phyloP scores from a whole-genome alignment of 2,888 invertebrate species.

The Drosophila pseudotalamancana region DNA sequence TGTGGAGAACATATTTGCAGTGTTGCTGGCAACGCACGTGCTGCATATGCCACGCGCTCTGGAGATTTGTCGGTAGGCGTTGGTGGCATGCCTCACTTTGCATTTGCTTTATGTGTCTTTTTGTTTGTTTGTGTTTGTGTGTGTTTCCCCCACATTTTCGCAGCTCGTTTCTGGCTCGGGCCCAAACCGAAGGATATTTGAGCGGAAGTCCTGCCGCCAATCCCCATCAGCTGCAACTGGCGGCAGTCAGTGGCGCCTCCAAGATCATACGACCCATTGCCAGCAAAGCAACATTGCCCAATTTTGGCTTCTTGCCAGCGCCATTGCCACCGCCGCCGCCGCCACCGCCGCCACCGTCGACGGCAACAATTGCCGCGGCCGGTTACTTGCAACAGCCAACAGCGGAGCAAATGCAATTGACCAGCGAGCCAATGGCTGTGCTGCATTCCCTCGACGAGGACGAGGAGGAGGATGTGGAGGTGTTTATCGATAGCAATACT shows the following conservation, averaged over 20 bases:
- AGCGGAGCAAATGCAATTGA: not conserved
- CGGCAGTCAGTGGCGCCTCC: constrained; percentile 22
- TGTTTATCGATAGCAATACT: constrained; percentile 80
- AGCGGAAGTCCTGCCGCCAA: constrained; percentile 42
- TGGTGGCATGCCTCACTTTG: too few relatives aligned
- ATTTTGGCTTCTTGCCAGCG: constrained; percentile 82
- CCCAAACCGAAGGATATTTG: constrained; percentile 84
- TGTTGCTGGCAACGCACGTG: constrained; percentile 89
- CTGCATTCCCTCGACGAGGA: constrained; percentile 19
- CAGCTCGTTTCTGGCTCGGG: constrained; percentile 87
- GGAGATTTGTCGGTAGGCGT: constrained; percentile 86
- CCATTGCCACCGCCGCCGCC: constrained; percentile 16
- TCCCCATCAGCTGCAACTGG: constrained; percentile 36
- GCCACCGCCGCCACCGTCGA: not conserved
- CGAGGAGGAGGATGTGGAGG: constrained; percentile 80
- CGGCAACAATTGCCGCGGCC: constrained; percentile 13
- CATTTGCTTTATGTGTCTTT: too few relatives aligned
- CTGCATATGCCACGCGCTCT: constrained; percentile 90
- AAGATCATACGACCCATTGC: constrained; percentile 87
- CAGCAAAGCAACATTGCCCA: constrained; percentile 84
- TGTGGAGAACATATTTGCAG: constrained; percentile 89
- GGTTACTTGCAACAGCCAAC: constrained; percentile 10
- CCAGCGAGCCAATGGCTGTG: not conserved
- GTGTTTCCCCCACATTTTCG: constrained; percentile 8
- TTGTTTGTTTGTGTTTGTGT: not conserved